Base-by-base conservation (phyloP, 1,140 invertebrate species). In the Nylanderia fulva region DNA sequence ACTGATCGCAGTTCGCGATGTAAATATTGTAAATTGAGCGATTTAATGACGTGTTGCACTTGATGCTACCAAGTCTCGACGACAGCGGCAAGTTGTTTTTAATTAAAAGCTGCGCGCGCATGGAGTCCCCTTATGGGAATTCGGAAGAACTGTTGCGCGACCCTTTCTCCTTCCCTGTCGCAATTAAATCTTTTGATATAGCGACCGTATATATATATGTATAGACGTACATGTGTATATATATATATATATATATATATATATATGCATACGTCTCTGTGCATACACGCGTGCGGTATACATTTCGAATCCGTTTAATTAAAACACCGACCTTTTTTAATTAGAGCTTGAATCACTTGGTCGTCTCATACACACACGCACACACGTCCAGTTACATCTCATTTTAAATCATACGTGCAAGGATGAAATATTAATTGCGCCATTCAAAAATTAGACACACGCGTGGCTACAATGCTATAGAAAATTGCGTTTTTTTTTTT, bases 121-220 rank as follows among this genome's bases (percentile, higher is more conserved):
- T n/a, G n/a, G n/a, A n/a, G n/a, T n/a, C n/a, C 56, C 56, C 58
- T n/a, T n/a, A 68, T 45, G 11, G 64, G 56, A 56, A 1, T 45
- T 39, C 66, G 72, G 52, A 79, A 63, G 71, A 29, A 77, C n/a
- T 76, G 74, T 60, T 64, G 82, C 42, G 39, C 54, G 33, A 76
- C 29, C 7, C 42, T 29, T 39, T 39, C 42, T 58, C 52, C 33
- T 61, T 77, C 56, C 77, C n/a, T n/a, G 56, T 64, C 84, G 84
- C 86, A 84, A 88, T 89, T 84, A 86, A 58, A 86, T 89, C 85
- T 74, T 72, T 79, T 79, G 86, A 89, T 85, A n/a, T n/a, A 88
- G 63, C 79, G 29, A 18, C n/a, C 4, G n/a, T 1, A 33, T 33
- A 24, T n/a, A 33, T 11, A 48, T 60, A 48, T 24, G 11, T 71